Evolutionary conservation across 1,140 invertebrate genomes (phyloP).

Genomic region (Nymphalis io): DNA sequence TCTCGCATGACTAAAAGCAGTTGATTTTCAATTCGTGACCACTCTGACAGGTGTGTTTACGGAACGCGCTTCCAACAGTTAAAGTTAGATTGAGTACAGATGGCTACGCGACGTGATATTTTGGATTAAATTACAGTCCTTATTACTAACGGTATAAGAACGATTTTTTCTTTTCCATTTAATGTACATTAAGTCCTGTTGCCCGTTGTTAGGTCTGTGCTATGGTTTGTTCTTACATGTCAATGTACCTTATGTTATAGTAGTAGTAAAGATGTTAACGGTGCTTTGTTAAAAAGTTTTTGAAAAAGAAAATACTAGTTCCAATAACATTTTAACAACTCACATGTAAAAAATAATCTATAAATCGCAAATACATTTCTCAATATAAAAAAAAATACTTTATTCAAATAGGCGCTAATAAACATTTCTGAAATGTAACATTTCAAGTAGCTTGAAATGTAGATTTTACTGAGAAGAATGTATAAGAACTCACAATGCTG

Average conservation of each 20-base stretch:
- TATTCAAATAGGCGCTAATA: no score
- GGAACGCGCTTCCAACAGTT: conserved; percentile 54
- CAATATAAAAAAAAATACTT: no score
- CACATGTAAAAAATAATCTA: no score
- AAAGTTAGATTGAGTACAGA: conserved; percentile 57
- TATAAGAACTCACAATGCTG: no score
- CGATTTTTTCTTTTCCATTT: neutral
- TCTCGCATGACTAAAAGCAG: conserved; percentile 63
- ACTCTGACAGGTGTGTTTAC: conserved; percentile 67
- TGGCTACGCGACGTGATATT: neutral
- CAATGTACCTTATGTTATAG: conserved; percentile 1
- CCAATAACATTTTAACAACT: no score
- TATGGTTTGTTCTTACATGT: conserved; percentile 1
- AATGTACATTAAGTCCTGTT: neutral
- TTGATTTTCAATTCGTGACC: conserved; percentile 71
- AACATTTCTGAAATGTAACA: no score
- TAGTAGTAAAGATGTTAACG: conserved; percentile 4
- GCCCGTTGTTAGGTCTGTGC: conserved; percentile 5
- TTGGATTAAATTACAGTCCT: conserved; percentile 10
- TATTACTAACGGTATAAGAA: neutral
- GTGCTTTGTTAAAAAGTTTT: neutral
- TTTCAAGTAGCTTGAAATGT: no score
- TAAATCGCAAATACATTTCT: no score
- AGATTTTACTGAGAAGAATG: no score
- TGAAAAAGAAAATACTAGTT: neutral